A percentile compares a stretch with the other conserved stretches of the same genome.
These are phyloP conservation scores for Paralvinella palmiformis DNA, from an alignment of 1,140 invertebrate species.

Conservation along the genomic window DNA sequence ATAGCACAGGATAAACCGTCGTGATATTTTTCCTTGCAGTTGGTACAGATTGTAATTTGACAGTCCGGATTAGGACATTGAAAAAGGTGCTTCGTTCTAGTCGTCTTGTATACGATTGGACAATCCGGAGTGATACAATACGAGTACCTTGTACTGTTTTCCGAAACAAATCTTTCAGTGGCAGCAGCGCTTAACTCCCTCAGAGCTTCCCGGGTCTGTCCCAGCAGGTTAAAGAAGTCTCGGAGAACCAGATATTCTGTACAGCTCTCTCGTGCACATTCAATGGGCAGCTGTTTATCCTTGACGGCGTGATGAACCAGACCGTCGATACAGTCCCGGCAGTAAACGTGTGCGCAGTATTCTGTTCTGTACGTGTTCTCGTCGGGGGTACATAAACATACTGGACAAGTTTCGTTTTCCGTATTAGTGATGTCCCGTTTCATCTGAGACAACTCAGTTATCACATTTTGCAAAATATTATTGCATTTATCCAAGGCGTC, in stretches of 20 bases:
- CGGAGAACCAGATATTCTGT: not conserved
- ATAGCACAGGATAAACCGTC: not conserved
- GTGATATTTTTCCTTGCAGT: constrained; percentile 6
- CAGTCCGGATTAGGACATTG: constrained; percentile 4
- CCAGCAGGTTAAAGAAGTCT: constrained; percentile 8
- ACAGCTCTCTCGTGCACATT: constrained; percentile 13
- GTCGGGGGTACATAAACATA: constrained; percentile 11
- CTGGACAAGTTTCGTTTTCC: constrained; percentile 1
- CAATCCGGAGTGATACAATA: constrained; percentile 18
- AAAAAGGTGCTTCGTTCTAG: not conserved
- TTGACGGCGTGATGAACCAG: constrained; percentile 1
- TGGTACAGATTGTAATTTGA: not conserved
- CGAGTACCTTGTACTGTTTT: not conserved
- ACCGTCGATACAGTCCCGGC: not conserved
- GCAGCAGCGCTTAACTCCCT: not conserved
- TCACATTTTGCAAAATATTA: no score
- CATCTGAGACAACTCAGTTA: no score
- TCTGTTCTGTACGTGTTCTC: constrained; percentile 5
- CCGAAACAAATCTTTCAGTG: not conserved
- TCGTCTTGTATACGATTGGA: constrained; percentile 4
- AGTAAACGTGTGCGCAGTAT: constrained; percentile 17
- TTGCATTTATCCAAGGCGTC: no score
- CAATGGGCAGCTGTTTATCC: constrained; percentile 2
- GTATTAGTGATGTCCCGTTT: not conserved
- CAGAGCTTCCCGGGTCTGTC: not conserved